Evolutionary conservation across 2,113 vertebrate species (phyloP).

Genomic region (Sceloporus undulatus): DNA sequence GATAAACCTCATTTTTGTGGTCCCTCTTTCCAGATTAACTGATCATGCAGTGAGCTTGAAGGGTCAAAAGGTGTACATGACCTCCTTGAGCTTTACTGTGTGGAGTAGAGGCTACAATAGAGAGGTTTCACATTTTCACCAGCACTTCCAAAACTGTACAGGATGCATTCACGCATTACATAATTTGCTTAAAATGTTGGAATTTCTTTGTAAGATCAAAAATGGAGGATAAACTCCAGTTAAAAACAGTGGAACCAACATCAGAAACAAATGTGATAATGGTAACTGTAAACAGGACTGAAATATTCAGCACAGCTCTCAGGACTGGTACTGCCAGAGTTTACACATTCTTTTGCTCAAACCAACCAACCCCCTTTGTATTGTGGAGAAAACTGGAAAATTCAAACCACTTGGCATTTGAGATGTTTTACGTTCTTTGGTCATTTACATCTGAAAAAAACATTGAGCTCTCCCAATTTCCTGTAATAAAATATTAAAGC

Average conservation of each 20-base stretch:
- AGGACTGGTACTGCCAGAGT: neutral
- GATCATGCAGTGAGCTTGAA: neutral
- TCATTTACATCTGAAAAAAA: neutral
- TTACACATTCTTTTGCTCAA: slow-evolving; percentile 39
- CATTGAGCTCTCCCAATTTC: neutral
- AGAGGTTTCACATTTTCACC: neutral
- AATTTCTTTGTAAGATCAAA: neutral
- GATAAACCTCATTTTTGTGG: too few relatives aligned
- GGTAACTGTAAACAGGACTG: fast-evolving
- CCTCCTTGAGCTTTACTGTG: neutral
- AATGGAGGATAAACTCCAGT: neutral
- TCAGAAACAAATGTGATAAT: neutral
- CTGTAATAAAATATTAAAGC: neutral
- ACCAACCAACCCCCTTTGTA: neutral
- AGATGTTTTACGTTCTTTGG: slow-evolving; percentile 18
- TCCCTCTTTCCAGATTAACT: neutral
- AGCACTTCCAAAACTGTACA: neutral
- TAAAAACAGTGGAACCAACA: neutral
- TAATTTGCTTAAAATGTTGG: neutral
- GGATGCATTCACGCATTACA: neutral
- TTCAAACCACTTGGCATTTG: slow-evolving; percentile 24
- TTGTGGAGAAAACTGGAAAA: neutral
- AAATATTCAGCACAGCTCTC: neutral
- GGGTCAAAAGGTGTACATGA: neutral
- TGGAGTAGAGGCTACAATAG: neutral